Base-by-base conservation (phyloP, 1,140 invertebrate genomes). In the Steinernema feltiae region DNA sequence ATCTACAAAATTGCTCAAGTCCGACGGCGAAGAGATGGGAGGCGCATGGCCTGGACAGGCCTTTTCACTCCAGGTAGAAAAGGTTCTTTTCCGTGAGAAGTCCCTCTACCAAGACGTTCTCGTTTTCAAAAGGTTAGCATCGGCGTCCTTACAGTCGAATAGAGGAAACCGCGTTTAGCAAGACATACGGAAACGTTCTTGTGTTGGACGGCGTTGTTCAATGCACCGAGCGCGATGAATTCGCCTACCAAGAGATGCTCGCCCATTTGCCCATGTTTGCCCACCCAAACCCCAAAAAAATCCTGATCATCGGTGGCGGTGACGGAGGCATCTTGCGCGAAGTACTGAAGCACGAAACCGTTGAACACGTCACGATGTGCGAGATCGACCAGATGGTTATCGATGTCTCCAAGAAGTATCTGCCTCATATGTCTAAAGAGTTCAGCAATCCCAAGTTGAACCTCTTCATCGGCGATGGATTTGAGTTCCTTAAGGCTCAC, bases 191-290 rank as follows among this genome's bases (percentile, higher is more conserved):
- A 0, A 92, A 88, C 86, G 93, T 92, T 41, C 87, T 99, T 12
- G 91, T 97, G 12, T 88, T 99, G 18, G 97, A 99, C 89, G 94
- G 94, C 48, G 93, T 97, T 2, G 97, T 99, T 82, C 97, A 99
- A 87, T 96, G 93, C 81, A 95, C 95, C 1, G 92, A 98, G 86
- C 90, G 90, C 78, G 97, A 99, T 90, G 97, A 99, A 88, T 97
- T 94, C 87, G 91, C 94, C 0, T 99, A 99, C 87, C 96, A 98
- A 88, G 95, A 98, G 89, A 96, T 97, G 94, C 93, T 99, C 78
- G 90, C 94, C 1, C 95, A 96, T 88, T 85, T 99, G 30, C 94
- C 97, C 0, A 86, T 98, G 0, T 95, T 93, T 85, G 91, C 90
- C 80, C 96, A 99, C 89, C 91, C 92, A 1, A 91, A 92, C 85